Base-by-base conservation (phyloP, 2,888 invertebrate species). In the Scelioninae gen. 2 region DNA sequence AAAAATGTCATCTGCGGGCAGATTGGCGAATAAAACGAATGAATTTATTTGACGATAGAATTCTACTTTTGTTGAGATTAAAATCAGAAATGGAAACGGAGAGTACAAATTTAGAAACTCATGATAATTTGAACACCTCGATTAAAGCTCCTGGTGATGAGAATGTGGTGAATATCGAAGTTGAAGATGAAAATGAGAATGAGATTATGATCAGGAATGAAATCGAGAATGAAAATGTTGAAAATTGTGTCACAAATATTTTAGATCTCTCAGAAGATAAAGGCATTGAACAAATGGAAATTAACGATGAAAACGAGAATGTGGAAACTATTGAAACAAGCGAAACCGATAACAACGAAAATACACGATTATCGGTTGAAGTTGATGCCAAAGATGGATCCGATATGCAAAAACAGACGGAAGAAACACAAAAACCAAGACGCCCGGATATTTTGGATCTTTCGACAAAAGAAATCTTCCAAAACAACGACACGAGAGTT, bases 1-100 rank as follows among this genome's bases (percentile, higher is more conserved):
- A 90, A 68, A 89, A 88, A 76, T 88, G 89, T 68, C 88, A 88
- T 71, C 81, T 88, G 33, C 89, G 89, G 75, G 88, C 89, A 0
- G 88, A 89, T 76, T 90, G 90, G 90, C 89, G 90, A 79, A 87
- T 88, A 46, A 88, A 87, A 80, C 83, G 83, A 72, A 84, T 85
- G 82, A 78, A 80, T 50, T 69, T 82, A 11, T 82, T 81, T 11
- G 82, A 85, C 13, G 76, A 82, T 53, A 80, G 85, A 60, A 57
- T 81, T 1, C 64, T 77, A 13, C 64, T 75, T 6, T 73, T 84
- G n/a, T 68, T 73, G 0, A 64, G 15, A 37, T 16, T 68, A 13
- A 60, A 18, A 31, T 0, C 15, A 0, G 61, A 69, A 53, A n/a
- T 16, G 3, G 7, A 39, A 22, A 1, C 18, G 35, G 10, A 55